These are phyloP conservation scores for Anhinga anhinga DNA, from an alignment of 2,113 vertebrate species.

Conservation along the genomic window DNA sequence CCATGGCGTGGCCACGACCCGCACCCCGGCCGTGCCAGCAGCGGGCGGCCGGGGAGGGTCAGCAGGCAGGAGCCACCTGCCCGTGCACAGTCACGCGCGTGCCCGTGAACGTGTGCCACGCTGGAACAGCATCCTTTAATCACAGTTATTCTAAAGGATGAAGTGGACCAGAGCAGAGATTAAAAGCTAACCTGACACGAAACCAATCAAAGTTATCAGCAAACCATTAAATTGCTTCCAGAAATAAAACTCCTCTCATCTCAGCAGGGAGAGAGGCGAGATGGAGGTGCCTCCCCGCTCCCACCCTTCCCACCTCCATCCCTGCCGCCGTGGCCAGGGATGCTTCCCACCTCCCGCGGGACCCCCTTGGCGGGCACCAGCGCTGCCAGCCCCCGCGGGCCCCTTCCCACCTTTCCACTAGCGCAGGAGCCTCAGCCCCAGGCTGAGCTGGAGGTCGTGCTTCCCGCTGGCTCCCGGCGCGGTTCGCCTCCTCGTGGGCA, in stretches of 20 bases:
- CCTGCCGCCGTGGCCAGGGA: neutral
- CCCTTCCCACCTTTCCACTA: rapidly evolving
- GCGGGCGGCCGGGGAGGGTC: neutral
- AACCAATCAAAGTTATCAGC: neutral
- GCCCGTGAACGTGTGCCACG: rapidly evolving
- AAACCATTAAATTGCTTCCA: conserved; percentile 17
- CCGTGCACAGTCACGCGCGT: rapidly evolving
- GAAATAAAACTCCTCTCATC: neutral
- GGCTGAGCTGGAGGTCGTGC: neutral
- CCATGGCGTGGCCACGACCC: rapidly evolving
- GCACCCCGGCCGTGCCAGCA: rapidly evolving
- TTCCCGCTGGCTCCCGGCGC: neutral
- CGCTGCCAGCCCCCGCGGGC: rapidly evolving
- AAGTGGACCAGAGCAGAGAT: neutral
- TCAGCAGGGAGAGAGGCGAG: neutral
- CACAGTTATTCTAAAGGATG: neutral
- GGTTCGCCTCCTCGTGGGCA: neutral
- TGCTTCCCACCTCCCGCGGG: neutral
- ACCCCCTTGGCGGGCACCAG: neutral
- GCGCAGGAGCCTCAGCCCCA: neutral
- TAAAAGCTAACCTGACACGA: neutral
- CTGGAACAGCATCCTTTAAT: neutral
- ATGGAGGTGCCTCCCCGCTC: neutral
- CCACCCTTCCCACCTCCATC: neutral
- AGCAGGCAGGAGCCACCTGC: neutral